phyloP scores from a whole-genome alignment of 2,797 vertebrate genomes.

The Anguilla pacifica region DNA sequence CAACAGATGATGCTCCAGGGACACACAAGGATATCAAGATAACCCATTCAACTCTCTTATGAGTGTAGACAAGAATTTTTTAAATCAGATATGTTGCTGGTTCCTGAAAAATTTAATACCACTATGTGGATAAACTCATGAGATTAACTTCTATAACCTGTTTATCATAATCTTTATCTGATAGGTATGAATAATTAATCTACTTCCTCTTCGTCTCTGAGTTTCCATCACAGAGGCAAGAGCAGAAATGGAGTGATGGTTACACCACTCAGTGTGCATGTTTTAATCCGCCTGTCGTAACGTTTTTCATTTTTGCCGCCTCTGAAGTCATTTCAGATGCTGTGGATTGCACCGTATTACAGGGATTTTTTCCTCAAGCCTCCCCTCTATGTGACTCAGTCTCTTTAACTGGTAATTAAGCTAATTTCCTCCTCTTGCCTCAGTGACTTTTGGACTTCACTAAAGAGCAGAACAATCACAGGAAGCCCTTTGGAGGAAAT shows the following conservation, averaged over 20 bases:
- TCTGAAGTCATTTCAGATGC: slow-evolving; percentile 19
- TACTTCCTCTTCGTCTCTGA: slow-evolving; percentile 39
- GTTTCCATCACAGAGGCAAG: slow-evolving; percentile 44
- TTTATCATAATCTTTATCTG: slow-evolving; percentile 78
- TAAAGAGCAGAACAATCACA: slow-evolving; percentile 65
- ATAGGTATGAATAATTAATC: slow-evolving; percentile 75
- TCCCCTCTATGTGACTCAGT: slow-evolving; percentile 8
- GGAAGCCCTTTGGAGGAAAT: slow-evolving; percentile 62
- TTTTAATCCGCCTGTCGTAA: slow-evolving; percentile 18
- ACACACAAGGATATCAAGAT: slow-evolving; percentile 19
- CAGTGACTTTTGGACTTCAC: slow-evolving; percentile 22
- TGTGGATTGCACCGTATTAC: not conserved
- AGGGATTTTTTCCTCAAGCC: not conserved
- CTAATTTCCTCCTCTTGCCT: slow-evolving; percentile 44
- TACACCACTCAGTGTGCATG: slow-evolving; percentile 40
- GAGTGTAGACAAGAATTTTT: slow-evolving; percentile 46
- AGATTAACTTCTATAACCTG: slow-evolving; percentile 78
- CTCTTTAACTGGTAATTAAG: slow-evolving; percentile 32
- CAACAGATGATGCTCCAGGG: slow-evolving; percentile 29
- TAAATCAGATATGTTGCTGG: slow-evolving; percentile 36
- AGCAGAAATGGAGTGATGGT: slow-evolving; percentile 60
- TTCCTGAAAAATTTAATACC: slow-evolving; percentile 68
- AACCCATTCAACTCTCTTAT: slow-evolving; percentile 47
- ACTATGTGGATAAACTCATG: slow-evolving; percentile 68
- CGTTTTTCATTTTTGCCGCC: slow-evolving; percentile 44